Conservation (phyloP, 64 coral and sea anemone genomes). For the Stylophora pistillata region DNA sequence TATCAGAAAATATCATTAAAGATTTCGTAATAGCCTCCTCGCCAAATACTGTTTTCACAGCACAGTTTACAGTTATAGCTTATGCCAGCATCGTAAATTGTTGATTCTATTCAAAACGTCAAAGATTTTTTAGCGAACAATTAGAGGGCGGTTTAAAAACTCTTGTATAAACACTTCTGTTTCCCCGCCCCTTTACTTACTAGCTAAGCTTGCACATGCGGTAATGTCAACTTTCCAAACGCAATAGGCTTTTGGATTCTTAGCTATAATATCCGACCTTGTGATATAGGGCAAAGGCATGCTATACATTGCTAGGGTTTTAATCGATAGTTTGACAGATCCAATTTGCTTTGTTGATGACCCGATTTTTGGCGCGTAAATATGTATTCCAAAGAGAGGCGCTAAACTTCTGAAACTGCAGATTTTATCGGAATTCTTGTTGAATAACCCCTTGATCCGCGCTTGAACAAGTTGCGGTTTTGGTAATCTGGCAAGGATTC, state of each 20-base stretch:
- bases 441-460: neutral
- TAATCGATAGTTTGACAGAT: neutral
- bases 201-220: neutral
- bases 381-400: neutral
- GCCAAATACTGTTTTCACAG: neutral
- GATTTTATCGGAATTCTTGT: no score
- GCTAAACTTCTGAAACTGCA: neutral
- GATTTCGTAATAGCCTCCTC: no score
- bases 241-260: neutral
- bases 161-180: conserved; percentile 24
- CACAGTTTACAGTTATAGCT: conserved; percentile 3
- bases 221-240: neutral
- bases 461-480: neutral
- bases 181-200: neutral
- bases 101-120: conserved; percentile 20
- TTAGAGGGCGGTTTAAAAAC: neutral
- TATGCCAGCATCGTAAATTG: neutral
- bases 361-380: neutral
- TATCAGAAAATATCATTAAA: no score
- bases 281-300: no score
- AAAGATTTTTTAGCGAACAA: conserved; percentile 11
- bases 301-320: no score
- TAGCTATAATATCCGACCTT: neutral
- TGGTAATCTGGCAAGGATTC: neutral
- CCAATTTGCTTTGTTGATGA: neutral